A percentile compares a stretch with the other conserved stretches of the same genome.
Conservation (phyloP, 2,888 invertebrate genomes). For the Adineta ricciae region DNA sequence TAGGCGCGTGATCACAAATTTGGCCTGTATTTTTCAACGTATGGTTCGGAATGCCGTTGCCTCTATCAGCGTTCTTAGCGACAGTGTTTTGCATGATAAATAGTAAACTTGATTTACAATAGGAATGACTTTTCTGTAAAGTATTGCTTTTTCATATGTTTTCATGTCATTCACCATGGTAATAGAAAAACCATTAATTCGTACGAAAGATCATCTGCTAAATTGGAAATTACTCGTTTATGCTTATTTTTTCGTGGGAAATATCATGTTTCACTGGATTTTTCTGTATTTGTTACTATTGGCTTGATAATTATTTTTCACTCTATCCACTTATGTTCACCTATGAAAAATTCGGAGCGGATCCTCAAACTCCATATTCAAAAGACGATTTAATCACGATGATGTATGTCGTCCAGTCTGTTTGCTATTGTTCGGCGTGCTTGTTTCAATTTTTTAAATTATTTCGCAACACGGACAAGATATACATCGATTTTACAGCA, state of each 20-base stretch:
- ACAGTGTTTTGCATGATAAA: conserved; percentile 14
- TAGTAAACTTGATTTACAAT: neutral
- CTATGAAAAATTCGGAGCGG: neutral
- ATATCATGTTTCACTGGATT: neutral
- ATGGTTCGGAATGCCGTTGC: conserved; percentile 26
- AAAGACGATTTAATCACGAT: too few relatives aligned
- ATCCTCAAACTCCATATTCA: neutral
- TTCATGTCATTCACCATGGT: conserved; percentile 23
- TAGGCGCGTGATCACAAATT: neutral
- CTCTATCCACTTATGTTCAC: conserved; percentile 4
- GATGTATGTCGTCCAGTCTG: too few relatives aligned
- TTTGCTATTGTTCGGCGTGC: too few relatives aligned
- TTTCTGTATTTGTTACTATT: neutral
- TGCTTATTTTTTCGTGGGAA: conserved; percentile 23
- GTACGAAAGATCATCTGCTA: conserved; percentile 14
- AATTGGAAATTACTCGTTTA: conserved; percentile 27
- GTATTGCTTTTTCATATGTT: neutral
- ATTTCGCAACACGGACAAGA: neutral
- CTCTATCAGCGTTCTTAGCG: conserved; percentile 23
- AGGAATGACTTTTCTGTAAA: neutral
- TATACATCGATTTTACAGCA: neutral
- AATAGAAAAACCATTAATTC: conserved; percentile 22
- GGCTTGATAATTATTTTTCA: neutral
- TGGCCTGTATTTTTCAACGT: conserved; percentile 24
- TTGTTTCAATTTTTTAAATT: conserved; percentile 4